Evolutionary conservation across 2,113 vertebrate species (phyloP).

Genomic region (Furnarius figulus): DNA sequence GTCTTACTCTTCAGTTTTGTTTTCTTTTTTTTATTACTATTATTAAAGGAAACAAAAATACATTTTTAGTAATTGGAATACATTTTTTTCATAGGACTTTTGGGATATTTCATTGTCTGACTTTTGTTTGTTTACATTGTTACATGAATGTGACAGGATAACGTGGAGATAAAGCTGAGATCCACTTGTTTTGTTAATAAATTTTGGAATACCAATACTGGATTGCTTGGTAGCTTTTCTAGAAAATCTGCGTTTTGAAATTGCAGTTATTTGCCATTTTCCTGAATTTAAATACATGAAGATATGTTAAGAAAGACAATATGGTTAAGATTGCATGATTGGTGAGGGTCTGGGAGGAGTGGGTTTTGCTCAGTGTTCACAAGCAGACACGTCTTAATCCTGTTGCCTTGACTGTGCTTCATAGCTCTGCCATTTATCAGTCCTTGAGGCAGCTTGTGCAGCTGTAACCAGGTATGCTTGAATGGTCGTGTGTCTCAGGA

Average conservation of each 20-base stretch:
- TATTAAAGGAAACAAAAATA: neutral
- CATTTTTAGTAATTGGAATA: neutral
- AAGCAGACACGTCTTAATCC: neutral
- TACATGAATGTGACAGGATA: neutral
- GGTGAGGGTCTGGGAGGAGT: neutral
- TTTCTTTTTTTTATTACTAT: neutral
- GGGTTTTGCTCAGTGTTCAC: neutral
- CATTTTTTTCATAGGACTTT: neutral
- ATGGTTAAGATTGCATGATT: neutral
- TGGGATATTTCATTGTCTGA: neutral
- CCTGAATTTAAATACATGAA: neutral
- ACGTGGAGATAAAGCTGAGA: neutral
- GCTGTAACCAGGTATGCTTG: neutral
- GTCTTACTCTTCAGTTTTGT: neutral
- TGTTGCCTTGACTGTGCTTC: neutral
- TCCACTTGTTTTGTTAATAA: neutral
- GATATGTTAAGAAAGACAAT: neutral
- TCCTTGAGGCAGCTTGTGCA: neutral
- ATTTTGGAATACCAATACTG: neutral
- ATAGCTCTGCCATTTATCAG: neutral
- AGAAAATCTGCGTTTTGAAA: neutral
- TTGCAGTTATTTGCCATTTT: neutral
- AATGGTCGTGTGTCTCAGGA: neutral
- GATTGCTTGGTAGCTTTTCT: neutral
- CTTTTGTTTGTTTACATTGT: neutral